Conservation (phyloP, 2,797 vertebrate species). For the Spondyliosoma cantharus region DNA sequence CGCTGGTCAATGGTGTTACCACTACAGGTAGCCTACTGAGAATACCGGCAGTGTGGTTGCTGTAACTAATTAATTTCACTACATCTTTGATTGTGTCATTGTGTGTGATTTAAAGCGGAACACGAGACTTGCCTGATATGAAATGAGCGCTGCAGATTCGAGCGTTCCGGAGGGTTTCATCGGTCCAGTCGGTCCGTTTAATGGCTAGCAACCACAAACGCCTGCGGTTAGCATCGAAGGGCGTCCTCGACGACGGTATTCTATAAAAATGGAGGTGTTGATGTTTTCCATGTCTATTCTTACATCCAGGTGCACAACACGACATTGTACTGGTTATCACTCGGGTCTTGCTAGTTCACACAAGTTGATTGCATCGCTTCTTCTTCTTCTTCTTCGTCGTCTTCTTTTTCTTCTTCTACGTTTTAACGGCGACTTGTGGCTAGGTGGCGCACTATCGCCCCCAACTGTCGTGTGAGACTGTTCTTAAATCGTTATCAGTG, state of each 20-base stretch:
- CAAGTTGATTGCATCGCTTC: too few species aligned
- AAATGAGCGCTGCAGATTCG: constrained; percentile 22
- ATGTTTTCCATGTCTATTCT: neutral
- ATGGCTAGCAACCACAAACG: constrained; percentile 14
- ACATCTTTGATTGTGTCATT: neutral
- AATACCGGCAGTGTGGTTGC: too few species aligned
- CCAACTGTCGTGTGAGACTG: too few species aligned
- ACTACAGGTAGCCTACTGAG: too few species aligned
- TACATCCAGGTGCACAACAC: constrained; percentile 8
- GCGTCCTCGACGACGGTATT: constrained; percentile 1
- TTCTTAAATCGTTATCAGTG: too few species aligned
- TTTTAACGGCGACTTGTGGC: too few species aligned
- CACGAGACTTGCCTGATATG: constrained; percentile 1
- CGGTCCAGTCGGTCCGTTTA: neutral
- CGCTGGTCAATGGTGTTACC: neutral
- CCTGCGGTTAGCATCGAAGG: neutral
- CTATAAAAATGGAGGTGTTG: neutral
- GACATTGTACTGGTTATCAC: neutral
- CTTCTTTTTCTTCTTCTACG: too few species aligned
- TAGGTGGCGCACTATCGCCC: too few species aligned
- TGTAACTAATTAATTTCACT: too few species aligned
- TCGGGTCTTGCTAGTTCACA: too few species aligned
- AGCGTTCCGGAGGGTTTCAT: neutral
- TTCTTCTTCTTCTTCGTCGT: too few species aligned
- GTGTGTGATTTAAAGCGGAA: too few species aligned